Evolutionary conservation across 2,113 vertebrate genomes (phyloP), one percentile per base, ranked within the genome.

Genomic region (Stigmatopora argus): DNA sequence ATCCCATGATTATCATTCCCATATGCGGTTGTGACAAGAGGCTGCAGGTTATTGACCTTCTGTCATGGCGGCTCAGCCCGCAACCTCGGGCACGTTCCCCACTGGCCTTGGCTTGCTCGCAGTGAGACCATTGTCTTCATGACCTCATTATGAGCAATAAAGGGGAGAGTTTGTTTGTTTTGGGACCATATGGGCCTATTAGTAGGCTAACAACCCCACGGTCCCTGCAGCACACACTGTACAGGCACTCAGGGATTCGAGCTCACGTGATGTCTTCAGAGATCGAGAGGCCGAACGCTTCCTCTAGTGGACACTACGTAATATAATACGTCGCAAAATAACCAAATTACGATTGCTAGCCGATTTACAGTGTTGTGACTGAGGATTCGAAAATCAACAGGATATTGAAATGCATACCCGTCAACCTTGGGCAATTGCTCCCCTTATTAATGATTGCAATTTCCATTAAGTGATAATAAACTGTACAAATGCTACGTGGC

Each of bases 131-230:
- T 82, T 81, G 70, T 86, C 79, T 79, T 77, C 72, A 70, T 87
- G 85, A 90, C 89, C 90, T 90, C 86, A 89, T 85, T 84, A 81
- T 67, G 78, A 73, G 64, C 77, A 12, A 76, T 81, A 71, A 72
- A 64, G 66, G 81, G 76, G 73, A 83, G 82, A 83, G 84, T 89
- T 86, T 90, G 89, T 90, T 90, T 90, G 88, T 90, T 88, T 91
- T 85, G 76, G 83, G 81, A 85, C 89, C 89, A 90, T 90, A 91
- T 91, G 90, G 89, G 87, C 85, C 86, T 83, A 91, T 92, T 91
- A 92, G 87, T 67, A 82, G 83, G 67, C 76, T 89, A 92, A 91
- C 85, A 83, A 89, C 88, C 88, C 82, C 71, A 12, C 75, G 79
- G 82, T 85, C 86, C 85, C 86, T 78, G 56, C 78, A 90, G 88